Conservation (phyloP, 2,888 invertebrate species). For the Folsomia candida region DNA sequence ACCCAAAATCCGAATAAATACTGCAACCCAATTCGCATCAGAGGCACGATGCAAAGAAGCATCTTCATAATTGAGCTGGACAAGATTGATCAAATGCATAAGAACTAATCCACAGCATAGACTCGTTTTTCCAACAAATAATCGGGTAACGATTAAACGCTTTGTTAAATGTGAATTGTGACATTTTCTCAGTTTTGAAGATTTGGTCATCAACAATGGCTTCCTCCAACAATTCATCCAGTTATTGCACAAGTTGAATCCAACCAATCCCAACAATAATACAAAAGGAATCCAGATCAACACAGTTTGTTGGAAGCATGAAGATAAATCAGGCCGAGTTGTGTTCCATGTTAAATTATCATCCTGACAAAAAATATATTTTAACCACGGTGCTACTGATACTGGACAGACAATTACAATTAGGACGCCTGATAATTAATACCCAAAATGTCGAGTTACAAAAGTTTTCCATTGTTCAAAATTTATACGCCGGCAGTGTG, state of each 20-base stretch:
- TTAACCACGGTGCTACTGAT: too few species aligned
- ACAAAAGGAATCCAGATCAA: slow-evolving; percentile 85
- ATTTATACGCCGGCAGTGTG: too few species aligned
- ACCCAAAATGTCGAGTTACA: neutral
- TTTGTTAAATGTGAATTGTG: too few species aligned
- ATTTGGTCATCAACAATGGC: neutral
- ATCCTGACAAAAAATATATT: slow-evolving; percentile 38
- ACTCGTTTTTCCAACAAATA: neutral
- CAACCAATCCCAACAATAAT: slow-evolving; percentile 67
- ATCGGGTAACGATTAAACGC: too few species aligned
- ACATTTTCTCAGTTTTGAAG: too few species aligned
- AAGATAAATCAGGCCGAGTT: slow-evolving; percentile 77
- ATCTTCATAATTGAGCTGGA: too few species aligned
- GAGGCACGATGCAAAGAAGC: neutral
- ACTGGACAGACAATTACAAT: too few species aligned
- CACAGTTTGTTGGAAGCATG: slow-evolving; percentile 88
- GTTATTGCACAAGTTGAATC: slow-evolving; percentile 1
- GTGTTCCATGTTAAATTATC: slow-evolving; percentile 59
- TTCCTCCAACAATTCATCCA: neutral
- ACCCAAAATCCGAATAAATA: neutral
- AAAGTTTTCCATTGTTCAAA: neutral
- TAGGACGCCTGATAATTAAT: too few species aligned
- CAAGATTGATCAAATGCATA: too few species aligned
- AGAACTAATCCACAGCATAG: neutral
- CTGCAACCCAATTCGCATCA: neutral